Evolutionary conservation across 2,113 vertebrate species (phyloP), one percentile per base, ranked within the genome.

Genomic region (Ophthalmolycus amberensis): DNA sequence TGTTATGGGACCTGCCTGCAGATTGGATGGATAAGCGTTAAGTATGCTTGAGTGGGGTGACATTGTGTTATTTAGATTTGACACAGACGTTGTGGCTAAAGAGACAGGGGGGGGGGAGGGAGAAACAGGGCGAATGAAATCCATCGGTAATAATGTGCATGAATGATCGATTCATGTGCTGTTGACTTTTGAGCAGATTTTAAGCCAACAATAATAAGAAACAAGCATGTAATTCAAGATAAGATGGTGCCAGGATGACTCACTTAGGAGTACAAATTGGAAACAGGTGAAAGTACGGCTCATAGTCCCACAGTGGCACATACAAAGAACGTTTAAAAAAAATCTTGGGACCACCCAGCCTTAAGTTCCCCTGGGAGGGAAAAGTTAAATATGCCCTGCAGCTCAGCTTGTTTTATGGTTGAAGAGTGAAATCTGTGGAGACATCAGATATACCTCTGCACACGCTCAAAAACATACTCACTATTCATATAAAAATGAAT

Each of bases 11-110:
- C 48, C 77, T 70, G 71, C 44, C 75, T 70, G 75, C 50, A 75
- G 76, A 75, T 72, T 84, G 85, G 82, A 76, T 71, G 83, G 77
- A 83, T 67, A 64, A 89, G 77, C 75, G 88, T 59, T 80, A 84
- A 88, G 80, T 70, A 75, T 60, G 79, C 76, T 82, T 64, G 84
- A 85, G 77, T 71, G 65, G 87, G 70, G 74, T 82, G 80, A 71
- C 63, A 82, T 85, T 90, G 83, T 80, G 9, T 50, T 88, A 62
- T 63, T 76, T 27, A 82, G 80, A 88, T 92, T 32, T 76, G 72
- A 90, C 83, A 82, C 91, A 90, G 87, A 88, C 84, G 76, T 85
- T 80, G 70, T 50, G 76, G 16, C 67, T 66, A 44, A 22, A 11
- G 64, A 60, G 64, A 4, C 27, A 20, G 64, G 54, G 34, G 22